These are phyloP conservation scores for Phragmatobia fuliginosa DNA, from an alignment of 2,888 invertebrate genomes.

Conservation along the genomic window DNA sequence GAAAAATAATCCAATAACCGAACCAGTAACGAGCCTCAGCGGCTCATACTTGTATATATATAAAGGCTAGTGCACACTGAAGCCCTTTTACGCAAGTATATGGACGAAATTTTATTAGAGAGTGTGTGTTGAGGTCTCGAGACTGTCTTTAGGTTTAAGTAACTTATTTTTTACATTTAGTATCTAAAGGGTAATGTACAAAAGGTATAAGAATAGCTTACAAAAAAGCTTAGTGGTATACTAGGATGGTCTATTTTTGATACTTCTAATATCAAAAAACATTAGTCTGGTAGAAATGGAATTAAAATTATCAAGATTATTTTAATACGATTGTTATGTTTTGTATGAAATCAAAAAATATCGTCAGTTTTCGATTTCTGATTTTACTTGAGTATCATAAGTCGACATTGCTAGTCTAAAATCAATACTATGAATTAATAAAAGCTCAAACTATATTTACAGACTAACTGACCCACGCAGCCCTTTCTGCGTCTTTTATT, in stretches of 20 bases:
- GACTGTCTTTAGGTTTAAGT: neutral
- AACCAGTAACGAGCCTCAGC: conserved; percentile 11
- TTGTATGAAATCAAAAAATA: no score
- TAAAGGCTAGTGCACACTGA: conserved; percentile 11
- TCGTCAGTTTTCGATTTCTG: no score
- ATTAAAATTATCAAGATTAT: no score
- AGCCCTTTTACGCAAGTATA: neutral
- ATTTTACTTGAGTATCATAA: no score
- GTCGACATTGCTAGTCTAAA: no score
- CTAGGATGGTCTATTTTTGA: neutral
- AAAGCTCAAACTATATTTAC: no score
- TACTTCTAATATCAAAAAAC: neutral
- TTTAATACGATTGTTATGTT: no score
- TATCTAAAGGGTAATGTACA: neutral
- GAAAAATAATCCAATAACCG: conserved; percentile 24
- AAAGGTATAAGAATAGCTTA: neutral
- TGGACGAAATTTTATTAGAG: neutral
- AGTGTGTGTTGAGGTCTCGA: neutral
- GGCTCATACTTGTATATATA: conserved; percentile 9
- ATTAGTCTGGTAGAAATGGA: neutral
- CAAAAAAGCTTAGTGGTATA: neutral
- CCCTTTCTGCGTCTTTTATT: no score
- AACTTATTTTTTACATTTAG: neutral
- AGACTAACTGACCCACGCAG: no score
- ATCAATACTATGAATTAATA: no score